Conservation (phyloP, 2,113 vertebrate species). For the Cyrtonyx montezumae region DNA sequence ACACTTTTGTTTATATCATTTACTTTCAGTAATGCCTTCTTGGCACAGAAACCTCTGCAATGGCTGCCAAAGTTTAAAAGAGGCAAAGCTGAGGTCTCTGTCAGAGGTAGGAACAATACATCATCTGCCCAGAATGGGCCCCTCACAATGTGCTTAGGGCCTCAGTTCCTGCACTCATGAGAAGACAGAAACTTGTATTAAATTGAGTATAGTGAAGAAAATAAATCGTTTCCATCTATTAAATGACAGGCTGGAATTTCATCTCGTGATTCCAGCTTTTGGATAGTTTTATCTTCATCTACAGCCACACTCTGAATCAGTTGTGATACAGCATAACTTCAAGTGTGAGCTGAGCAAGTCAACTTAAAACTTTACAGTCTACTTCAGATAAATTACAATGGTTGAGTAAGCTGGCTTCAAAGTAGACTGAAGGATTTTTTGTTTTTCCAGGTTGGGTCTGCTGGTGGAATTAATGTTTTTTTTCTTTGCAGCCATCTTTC, state of each 20-base stretch:
- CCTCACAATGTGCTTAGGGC: not conserved
- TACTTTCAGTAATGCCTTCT: slow-evolving; percentile 55
- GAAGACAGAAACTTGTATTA: slow-evolving; percentile 40
- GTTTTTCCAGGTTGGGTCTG: not conserved
- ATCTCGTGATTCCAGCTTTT: slow-evolving; percentile 12
- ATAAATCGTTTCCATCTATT: slow-evolving; percentile 35
- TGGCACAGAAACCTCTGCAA: slow-evolving; percentile 12
- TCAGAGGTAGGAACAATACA: slow-evolving; percentile 64
- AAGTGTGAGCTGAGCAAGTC: not conserved
- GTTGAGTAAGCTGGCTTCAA: slow-evolving; percentile 3
- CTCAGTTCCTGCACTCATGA: slow-evolving; percentile 9
- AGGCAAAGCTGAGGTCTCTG: slow-evolving; percentile 54
- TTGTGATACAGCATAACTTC: not conserved
- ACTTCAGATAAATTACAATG: slow-evolving; percentile 6
- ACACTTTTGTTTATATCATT: slow-evolving; percentile 69
- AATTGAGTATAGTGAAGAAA: slow-evolving; percentile 9
- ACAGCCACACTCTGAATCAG: not conserved
- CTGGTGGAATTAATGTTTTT: not conserved
- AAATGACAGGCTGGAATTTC: slow-evolving; percentile 21
- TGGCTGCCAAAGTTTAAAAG: slow-evolving; percentile 60
- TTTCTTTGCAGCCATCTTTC: too few species aligned
- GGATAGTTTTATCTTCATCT: not conserved
- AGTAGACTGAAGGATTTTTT: not conserved
- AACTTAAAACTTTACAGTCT: not conserved
- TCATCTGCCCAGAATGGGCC: slow-evolving; percentile 53